These are phyloP conservation scores for Periophthalmus magnuspinnatus DNA, from an alignment of 2,797 vertebrate genomes.

Conservation along the genomic window DNA sequence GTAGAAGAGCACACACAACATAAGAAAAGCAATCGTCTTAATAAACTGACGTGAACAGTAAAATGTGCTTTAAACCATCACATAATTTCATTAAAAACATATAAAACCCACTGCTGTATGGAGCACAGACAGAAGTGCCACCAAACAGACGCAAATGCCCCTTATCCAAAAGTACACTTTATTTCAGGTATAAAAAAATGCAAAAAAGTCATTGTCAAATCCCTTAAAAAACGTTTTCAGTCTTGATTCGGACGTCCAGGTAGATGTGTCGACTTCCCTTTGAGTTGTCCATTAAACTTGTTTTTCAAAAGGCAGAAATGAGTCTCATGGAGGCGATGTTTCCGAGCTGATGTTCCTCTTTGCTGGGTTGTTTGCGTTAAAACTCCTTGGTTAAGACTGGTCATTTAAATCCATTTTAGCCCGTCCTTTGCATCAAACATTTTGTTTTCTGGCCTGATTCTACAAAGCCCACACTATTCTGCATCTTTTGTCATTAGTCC, in stretches of 20 bases:
- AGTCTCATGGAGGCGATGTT: too few species aligned
- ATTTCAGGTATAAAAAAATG: background rate
- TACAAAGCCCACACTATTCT: background rate
- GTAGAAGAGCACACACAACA: constrained; percentile 14
- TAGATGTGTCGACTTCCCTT: background rate
- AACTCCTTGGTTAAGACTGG: background rate
- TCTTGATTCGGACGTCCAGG: background rate
- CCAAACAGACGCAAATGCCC: constrained; percentile 4
- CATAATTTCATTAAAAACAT: background rate
- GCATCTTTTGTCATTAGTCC: background rate
- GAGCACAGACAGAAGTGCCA: constrained; percentile 38
- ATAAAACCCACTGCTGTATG: background rate
- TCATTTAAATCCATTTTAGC: background rate
- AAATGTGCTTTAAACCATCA: constrained; percentile 64
- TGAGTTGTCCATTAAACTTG: too few species aligned
- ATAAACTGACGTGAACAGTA: background rate
- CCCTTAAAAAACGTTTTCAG: background rate
- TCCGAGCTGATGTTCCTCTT: too few species aligned
- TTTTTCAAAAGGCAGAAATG: too few species aligned
- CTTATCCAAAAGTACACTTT: background rate
- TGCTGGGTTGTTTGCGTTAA: too few species aligned
- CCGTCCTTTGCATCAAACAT: background rate
- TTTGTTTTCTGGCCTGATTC: background rate
- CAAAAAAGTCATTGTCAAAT: background rate
- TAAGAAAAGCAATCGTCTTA: constrained; percentile 6